Base-by-base conservation (phyloP, 2,113 vertebrate genomes). In the Dolichotis patagonum region DNA sequence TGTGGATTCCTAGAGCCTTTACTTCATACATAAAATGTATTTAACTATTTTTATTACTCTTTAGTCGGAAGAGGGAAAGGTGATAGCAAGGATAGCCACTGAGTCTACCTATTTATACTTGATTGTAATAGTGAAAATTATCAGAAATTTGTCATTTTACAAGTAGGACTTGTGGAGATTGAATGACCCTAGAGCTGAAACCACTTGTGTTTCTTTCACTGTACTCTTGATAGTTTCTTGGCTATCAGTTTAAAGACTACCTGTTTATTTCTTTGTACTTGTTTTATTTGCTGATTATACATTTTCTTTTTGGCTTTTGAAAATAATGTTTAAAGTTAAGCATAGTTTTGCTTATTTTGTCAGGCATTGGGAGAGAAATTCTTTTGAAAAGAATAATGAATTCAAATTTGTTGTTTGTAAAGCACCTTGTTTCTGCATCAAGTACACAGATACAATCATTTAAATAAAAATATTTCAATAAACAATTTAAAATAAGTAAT, bases 331-430 rank as follows among this genome's bases (percentile, higher is more conserved):
- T 91, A 93, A 87, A 78, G n/a, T n/a, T n/a, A n/a, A n/a, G 43
- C 58, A 63, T 19, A 0, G 28, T 96, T 28, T 82, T 58, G 26
- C 7, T 96, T 13, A 75, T 95, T 91, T 96, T 28, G 43, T 93
- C 65, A 96, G 67, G 38, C 89, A 86, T 95, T 94, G 5, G 60
- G 52, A 83, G 69, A 35, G 11, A 83, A 93, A 89, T 90, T 94
- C 35, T 96, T 90, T 96, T 85, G n/a, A 93, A 91, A 83, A 94
- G 85, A 97, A 88, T 46, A 60, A 81, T 87, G 93, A 86, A 67
- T 69, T 95, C 65, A 93, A 93, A 91, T 24, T 43, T 96, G 60
- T 84, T 92, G 75, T 77, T 90, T n/a, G 16, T 56, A 14, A 26
- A 7, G 46, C 17, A 75, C 62, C 16, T 91, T 94, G 28, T 81